These are phyloP conservation scores for Gastrophryne carolinensis DNA, from an alignment of 2,797 vertebrate species.

Conservation along the genomic window DNA sequence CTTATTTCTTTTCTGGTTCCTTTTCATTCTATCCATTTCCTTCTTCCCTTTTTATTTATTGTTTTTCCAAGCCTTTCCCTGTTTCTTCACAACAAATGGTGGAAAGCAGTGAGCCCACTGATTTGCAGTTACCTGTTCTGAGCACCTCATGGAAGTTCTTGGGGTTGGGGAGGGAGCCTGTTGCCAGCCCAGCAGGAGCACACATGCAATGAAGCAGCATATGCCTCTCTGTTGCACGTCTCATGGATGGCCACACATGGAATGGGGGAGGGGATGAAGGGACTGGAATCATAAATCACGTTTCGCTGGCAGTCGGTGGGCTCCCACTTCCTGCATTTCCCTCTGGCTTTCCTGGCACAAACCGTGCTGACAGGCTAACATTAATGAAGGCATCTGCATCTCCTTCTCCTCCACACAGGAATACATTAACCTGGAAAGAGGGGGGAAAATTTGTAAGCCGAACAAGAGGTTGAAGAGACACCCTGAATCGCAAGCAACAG, in stretches of 20 bases:
- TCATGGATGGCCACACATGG: neutral
- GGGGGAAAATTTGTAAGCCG: neutral
- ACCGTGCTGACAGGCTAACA: slow-evolving; percentile 25
- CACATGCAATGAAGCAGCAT: neutral
- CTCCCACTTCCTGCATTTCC: neutral
- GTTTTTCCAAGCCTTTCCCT: no score
- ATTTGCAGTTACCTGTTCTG: no score
- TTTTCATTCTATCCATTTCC: no score
- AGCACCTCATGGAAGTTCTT: no score
- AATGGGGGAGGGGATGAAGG: neutral
- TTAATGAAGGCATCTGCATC: slow-evolving; percentile 16
- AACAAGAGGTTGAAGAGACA: neutral
- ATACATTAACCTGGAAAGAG: slow-evolving; percentile 24
- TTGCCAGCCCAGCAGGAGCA: neutral
- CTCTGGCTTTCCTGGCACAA: slow-evolving; percentile 27
- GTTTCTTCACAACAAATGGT: no score
- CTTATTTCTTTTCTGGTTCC: no score
- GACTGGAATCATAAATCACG: slow-evolving; percentile 9
- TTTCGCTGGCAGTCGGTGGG: slow-evolving; percentile 15
- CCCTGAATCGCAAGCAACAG: neutral
- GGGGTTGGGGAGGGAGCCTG: no score
- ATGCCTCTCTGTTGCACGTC: neutral
- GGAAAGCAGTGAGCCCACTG: no score
- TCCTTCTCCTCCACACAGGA: neutral
- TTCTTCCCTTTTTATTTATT: no score